Conservation (phyloP, 2,888 invertebrate species). For the Laspeyria flexula region DNA sequence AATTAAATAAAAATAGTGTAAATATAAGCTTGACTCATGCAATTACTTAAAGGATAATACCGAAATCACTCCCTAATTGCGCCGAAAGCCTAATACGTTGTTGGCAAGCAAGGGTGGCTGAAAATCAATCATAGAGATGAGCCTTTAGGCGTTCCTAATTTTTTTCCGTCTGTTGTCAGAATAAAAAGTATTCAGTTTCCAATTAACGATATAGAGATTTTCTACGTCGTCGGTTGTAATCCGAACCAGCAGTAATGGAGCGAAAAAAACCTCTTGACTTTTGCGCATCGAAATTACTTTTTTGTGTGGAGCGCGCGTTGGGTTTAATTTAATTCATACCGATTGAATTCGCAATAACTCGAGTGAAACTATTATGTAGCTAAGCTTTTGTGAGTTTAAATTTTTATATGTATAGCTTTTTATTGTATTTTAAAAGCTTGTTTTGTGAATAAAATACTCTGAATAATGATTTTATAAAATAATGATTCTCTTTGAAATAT, state of each 20-base stretch:
- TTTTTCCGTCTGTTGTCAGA: conserved; percentile 30
- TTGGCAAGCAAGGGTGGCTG: not conserved
- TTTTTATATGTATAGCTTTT: not conserved
- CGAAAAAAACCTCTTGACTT: conserved; percentile 51
- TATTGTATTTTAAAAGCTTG: not conserved
- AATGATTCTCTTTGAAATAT: too few relatives aligned
- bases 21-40: too few relatives aligned
- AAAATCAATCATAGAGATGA: conserved; percentile 13
- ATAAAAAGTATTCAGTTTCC: conserved; percentile 60
- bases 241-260: conserved; percentile 58
- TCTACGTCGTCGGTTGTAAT: conserved; percentile 58
- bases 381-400: conserved; percentile 6
- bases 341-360: conserved; percentile 22
- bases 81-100: conserved; percentile 2
- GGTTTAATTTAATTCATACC: conserved; percentile 33
- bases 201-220: conserved; percentile 75
- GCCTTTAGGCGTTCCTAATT: conserved; percentile 17
- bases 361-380: conserved; percentile 8
- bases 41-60: too few relatives aligned
- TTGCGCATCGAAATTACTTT: conserved; percentile 38
- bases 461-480: too few relatives aligned
- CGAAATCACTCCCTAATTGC: not conserved
- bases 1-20: too few relatives aligned
- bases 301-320: conserved; percentile 20
- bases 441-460: too few relatives aligned